Evolutionary conservation across 2,113 vertebrate genomes (phyloP), one percentile per base, ranked within the genome.

Genomic region (Coryphaenoides rupestris): DNA sequence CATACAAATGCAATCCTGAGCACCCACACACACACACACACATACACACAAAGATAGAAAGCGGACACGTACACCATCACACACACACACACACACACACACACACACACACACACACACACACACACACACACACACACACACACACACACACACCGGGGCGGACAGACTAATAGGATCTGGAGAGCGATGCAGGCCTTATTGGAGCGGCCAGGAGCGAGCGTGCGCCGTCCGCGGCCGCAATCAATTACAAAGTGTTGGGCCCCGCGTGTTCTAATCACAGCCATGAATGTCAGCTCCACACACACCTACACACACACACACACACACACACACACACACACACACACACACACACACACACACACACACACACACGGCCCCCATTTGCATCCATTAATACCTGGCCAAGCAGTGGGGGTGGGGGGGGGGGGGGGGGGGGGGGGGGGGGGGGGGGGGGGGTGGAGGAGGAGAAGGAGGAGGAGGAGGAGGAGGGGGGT

Each of bases 261-360:
- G 76, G 75, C 78, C 80, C 28, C 79, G 75, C 81, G 75, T 76
- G 81, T 80, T 87, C 84, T 87, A 89, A 86, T 86, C 84, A 87
- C 80, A 84, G 76, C 79, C 87, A 86, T 86, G 86, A 87, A 89
- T 88, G 85, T 87, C 86, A 88, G 81, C 80, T 81, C 77, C 80
- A n/a, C n/a, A n/a, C n/a, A n/a, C n/a, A n/a, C n/a, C n/a, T n/a
- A n/a, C 82, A 83, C 81, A 71, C 69, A 70, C 56, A 69, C 79
- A 74, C 79, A 86, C 70, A n/a, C 82, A 83, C 81, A 71, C 69
- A 70, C 56, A 69, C 79, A 74, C 79, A 86, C 70, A n/a, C 82
- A 83, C 81, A 71, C 69, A 70, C 56, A 69, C 79, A 74, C 79
- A 86, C 70, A 83, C 81, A 71, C 69, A 70, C 56, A 69, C 79